phyloP scores from a whole-genome alignment of 2,113 vertebrate genomes.

The Chelonoidis abingdonii region DNA sequence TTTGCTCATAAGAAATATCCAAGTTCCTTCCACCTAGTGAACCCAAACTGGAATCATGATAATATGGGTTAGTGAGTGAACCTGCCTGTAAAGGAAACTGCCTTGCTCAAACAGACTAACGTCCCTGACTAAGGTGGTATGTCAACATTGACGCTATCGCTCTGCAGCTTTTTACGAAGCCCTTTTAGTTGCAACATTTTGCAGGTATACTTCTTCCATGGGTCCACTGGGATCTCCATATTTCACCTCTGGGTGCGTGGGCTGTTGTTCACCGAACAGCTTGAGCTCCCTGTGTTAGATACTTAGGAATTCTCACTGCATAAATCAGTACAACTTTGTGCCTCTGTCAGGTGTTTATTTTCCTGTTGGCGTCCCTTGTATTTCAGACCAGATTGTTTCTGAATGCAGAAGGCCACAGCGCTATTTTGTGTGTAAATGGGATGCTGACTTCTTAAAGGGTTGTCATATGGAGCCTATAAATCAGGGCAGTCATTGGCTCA shows the following conservation, averaged over 20 bases:
- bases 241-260: not conserved
- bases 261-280: not conserved
- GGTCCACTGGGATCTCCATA: not conserved
- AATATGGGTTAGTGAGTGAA: not conserved
- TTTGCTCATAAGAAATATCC: not conserved
- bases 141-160: fast-evolving
- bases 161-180: not conserved
- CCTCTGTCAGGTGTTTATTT: conserved; percentile 54
- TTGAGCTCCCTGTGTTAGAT: not conserved
- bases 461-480: conserved; percentile 21
- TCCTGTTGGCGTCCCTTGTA: conserved; percentile 34
- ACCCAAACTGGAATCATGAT: not conserved
- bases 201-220: not conserved
- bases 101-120: not conserved
- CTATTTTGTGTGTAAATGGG: conserved; percentile 43
- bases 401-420: not conserved
- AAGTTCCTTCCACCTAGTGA: not conserved
- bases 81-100: not conserved
- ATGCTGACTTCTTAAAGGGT: conserved; percentile 42
- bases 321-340: conserved; percentile 18
- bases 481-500: conserved; percentile 1
- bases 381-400: conserved; percentile 22
- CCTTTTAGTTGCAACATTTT: not conserved
- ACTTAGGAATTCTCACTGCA: conserved; percentile 50
- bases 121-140: fast-evolving